Conservation (phyloP, 2,797 vertebrate species). For the Myioborus melanocephalus region DNA sequence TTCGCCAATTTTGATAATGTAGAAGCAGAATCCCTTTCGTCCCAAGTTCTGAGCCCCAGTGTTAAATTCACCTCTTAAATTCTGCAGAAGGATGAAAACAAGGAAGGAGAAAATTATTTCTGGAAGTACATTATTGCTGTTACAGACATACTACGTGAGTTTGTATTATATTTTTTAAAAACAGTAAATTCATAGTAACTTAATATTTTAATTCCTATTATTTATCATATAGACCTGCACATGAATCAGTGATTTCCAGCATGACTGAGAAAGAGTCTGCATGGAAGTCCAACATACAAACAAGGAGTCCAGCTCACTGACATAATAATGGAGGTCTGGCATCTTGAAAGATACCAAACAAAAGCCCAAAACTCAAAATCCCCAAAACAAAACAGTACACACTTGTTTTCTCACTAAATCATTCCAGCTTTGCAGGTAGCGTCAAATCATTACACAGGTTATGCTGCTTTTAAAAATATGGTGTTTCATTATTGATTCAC, state of each 20-base stretch:
- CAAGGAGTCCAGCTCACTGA: background rate
- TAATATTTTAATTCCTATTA: background rate
- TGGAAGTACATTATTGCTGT: background rate
- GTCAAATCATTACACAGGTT: background rate
- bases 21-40: background rate
- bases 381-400: background rate
- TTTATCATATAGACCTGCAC: background rate
- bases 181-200: background rate
- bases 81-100: background rate
- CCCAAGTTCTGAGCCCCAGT: background rate
- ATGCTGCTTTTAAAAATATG: background rate
- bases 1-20: background rate
- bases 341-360: background rate
- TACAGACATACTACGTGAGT: background rate
- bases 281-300: background rate
- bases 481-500: background rate
- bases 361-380: background rate
- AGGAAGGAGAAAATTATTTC: background rate
- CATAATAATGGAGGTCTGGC: background rate
- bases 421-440: background rate
- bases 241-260: background rate
- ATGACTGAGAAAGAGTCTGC: background rate
- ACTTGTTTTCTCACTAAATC: constrained; percentile 6
- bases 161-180: background rate
- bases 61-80: background rate